Evolutionary conservation across 2,888 invertebrate species (phyloP), one percentile per base, ranked within the genome.

Genomic region (Pristionchus maxplancki): DNA sequence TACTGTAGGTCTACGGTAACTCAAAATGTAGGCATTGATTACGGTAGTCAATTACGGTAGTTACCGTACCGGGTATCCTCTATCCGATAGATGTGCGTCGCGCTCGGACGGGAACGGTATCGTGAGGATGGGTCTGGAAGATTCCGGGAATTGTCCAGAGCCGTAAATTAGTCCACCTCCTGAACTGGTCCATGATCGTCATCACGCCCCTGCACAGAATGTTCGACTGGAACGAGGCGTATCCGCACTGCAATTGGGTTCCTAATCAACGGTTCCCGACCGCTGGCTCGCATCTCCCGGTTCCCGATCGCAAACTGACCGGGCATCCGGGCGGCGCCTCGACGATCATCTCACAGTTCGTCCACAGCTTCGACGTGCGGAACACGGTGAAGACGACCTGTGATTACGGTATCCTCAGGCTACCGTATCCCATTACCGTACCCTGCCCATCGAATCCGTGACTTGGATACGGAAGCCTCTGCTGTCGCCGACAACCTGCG

Each of bases 161-260:
- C n/a, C n/a, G 64, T 3, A 31, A 31, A 5, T 8, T 31, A 28
- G 9, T 20, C 20, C 20, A 74, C 74, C 40, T 37, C 28, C 74
- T 74, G 74, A 74, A 74, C 40, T 74, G 74, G 24, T 74, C 74
- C 74, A 74, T 74, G 74, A 74, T 74, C 31, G 74, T 74, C 37
- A 74, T 37, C 24, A 74, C 40, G 8, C 74, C 74, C 24, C 74
- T 37, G 40, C 74, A 74, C 40, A 74, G 9, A 11, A 40, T 24
- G 24, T 37, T 74, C 74, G 74, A 40, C 74, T 74, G 74, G 74
- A 74, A 74, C 20, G 74, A 74, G 24, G 74, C 74, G 74, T 74
- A 74, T 24, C 74, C 74, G 31, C 74, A 74, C 74, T 74, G 74
- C 3, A 74, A 74, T 11, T 11, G 20, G 50, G 17, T 50, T 4